Conservation (phyloP, 2,888 invertebrate species). For the Empis stercorea region DNA sequence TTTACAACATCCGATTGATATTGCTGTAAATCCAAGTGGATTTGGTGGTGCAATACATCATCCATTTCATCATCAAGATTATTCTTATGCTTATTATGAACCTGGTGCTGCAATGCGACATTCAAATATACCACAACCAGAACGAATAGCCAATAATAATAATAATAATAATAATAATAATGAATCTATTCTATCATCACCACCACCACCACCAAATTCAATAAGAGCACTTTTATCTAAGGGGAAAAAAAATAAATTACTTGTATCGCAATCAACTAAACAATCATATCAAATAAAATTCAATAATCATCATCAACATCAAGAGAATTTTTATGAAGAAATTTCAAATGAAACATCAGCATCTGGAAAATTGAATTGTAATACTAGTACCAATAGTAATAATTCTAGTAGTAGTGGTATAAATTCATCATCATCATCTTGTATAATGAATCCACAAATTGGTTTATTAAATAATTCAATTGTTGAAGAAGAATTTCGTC, state of each 20-base stretch:
- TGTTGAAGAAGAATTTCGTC: slow-evolving; percentile 70
- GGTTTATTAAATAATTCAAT: slow-evolving; percentile 57
- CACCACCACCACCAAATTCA: slow-evolving; percentile 32
- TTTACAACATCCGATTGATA: neutral
- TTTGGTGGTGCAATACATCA: slow-evolving; percentile 7
- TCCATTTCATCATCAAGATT: slow-evolving; percentile 42
- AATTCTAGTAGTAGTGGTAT: slow-evolving; percentile 3
- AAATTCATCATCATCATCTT: neutral
- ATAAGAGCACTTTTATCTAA: slow-evolving; percentile 32
- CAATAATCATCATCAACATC: slow-evolving; percentile 39
- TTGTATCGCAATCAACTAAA: slow-evolving; percentile 27
- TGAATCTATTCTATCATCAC: slow-evolving; percentile 13
- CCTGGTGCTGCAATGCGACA: slow-evolving; percentile 48
- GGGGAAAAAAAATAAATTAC: slow-evolving; percentile 32
- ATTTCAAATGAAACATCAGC: slow-evolving; percentile 15
- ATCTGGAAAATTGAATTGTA: neutral
- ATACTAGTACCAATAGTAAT: slow-evolving; percentile 2
- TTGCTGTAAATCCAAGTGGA: no score
- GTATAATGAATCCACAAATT: slow-evolving; percentile 46
- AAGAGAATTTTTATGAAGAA: slow-evolving; percentile 23
- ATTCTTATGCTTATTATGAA: slow-evolving; percentile 75
- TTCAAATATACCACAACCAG: slow-evolving; percentile 51
- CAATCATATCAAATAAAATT: slow-evolving; percentile 66
- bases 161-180: no score
- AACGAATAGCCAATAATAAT: neutral